Evolutionary conservation across 2,113 vertebrate genomes (phyloP), one percentile per base, ranked within the genome.

Genomic region (Pterocles orientalis): DNA sequence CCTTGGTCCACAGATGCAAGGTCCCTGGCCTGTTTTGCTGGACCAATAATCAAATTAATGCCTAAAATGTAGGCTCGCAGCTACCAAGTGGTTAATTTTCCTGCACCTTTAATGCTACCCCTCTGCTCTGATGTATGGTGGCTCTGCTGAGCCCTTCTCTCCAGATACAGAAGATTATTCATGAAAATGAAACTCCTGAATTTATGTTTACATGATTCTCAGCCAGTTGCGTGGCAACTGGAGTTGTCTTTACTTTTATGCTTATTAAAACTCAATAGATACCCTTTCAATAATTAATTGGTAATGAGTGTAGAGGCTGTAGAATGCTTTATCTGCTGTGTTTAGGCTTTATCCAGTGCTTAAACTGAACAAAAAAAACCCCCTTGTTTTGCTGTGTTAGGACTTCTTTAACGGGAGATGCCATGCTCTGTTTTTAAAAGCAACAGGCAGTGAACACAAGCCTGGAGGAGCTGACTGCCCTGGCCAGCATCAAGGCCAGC

Each of bases 271-370:
- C 34, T 71, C 71, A 43, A 86, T 81, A 93, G 82, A 91, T 75
- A 80, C 17, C 82, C 48, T 88, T 95, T 97, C 90, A 97, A 88
- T 97, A 97, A 97, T 97, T 96, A 94, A 97, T 95, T 88, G 84
- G 56, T 94, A 83, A 90, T 71, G 64, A 83, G 82, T 25, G 45
- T 86, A 83, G 71, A 70, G 47, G 68, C 45, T 85, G 75, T 80
- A 56, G 48, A 75, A 81, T 50, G 43, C 39, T 91, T 85, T 65
- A 70, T 50, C 36, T 0, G 2, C 25, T 25, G 43, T 28, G 43
- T 72, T 91, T 82, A 82, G 89, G 86, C 24, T 95, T 94, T 86
- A 68, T 60, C 54, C 47, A 28, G 71, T 84, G 72, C 20, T 82
- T 85, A 70, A 89, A 92, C 50, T 51, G 68, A 48, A 41, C 62